Evolutionary conservation across 2,113 vertebrate species (phyloP).

Genomic region (Oryctolagus cuniculus): mOryCun1.1 NC_091433.1:8621001-8621500

Average conservation of each 20-base stretch:
- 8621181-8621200: background rate
- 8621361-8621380: background rate
- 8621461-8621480: background rate
- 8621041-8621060: slow-evolving; percentile 76
- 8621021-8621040: slow-evolving; percentile 78
- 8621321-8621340: background rate
- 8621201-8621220: background rate
- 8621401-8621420: background rate
- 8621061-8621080: slow-evolving; percentile 34
- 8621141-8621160: slow-evolving; percentile 42
- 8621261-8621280: background rate
- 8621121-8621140: slow-evolving; percentile 30
- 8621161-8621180: background rate
- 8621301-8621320: background rate
- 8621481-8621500: background rate
- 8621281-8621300: background rate
- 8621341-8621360: background rate
- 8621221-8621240: background rate
- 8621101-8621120: slow-evolving; percentile 47
- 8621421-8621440: background rate
- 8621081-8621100: slow-evolving; percentile 48
- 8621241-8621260: background rate
- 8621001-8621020: slow-evolving; percentile 65
- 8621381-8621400: background rate
- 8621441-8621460: background rate